Percentiles rank a stretch among this genome's conserved stretches.
Conservation (phyloP, 37 sponge, comb jelly and placozoan species). For the Spongia lamella region DNA sequence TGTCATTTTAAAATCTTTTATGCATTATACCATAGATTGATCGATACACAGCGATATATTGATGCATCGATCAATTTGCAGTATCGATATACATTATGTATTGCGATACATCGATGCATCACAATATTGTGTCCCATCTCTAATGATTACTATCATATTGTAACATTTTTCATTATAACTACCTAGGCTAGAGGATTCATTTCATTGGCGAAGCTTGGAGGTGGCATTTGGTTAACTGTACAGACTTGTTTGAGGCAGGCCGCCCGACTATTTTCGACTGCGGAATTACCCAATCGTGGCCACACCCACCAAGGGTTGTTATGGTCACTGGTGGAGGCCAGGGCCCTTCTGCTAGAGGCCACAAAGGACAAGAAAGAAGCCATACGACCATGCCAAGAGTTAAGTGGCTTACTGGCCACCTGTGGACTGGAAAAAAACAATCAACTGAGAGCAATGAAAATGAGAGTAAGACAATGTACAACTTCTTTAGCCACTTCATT, state of each 20-base stretch:
- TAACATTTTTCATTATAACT: no score
- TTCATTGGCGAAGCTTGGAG: slow-evolving; percentile 47
- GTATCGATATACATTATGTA: no score
- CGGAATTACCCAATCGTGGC: slow-evolving; percentile 40
- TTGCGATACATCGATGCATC: no score
- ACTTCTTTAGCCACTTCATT: no score
- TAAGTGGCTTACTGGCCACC: slow-evolving; percentile 48
- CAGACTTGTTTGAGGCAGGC: slow-evolving; percentile 39
- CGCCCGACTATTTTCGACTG: slow-evolving; percentile 22
- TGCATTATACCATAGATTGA: no score
- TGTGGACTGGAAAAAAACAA: slow-evolving; percentile 44
- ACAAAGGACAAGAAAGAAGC: slow-evolving; percentile 16
- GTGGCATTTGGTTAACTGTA: slow-evolving; percentile 25
- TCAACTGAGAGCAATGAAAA: slow-evolving; percentile 64
- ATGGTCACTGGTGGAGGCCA: slow-evolving; percentile 54
- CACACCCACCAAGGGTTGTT: slow-evolving; percentile 50
- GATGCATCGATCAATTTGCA: no score
- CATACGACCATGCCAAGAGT: slow-evolving; percentile 50
- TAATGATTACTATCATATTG: no score
- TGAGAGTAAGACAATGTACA: slow-evolving; percentile 59
- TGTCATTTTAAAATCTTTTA: no score
- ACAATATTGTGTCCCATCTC: no score
- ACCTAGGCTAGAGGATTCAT: slow-evolving; percentile 55
- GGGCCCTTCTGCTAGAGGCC: slow-evolving; percentile 33
- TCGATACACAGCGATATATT: no score